These are phyloP conservation scores for Microplitis demolitor DNA, from an alignment of 1,140 invertebrate genomes.

Conservation along the genomic window DNA sequence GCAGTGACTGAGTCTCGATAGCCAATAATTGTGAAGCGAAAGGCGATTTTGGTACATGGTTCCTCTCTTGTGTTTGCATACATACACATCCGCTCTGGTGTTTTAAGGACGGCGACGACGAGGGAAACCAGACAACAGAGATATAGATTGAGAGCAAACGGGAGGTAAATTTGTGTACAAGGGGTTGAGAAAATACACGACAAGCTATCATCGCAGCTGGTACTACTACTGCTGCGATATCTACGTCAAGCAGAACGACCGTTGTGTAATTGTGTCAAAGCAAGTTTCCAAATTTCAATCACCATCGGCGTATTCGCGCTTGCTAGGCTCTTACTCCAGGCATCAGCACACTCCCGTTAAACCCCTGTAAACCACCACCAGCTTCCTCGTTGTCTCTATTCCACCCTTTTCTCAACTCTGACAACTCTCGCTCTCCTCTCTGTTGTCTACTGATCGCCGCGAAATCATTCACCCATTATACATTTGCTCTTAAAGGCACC, in stretches of 20 bases:
- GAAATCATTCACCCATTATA: constrained; percentile 62
- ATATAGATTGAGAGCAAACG: constrained; percentile 14
- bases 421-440: constrained; percentile 18
- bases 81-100: neutral
- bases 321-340: neutral
- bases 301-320: constrained; percentile 31
- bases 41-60: constrained; percentile 27
- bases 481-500: constrained; percentile 57
- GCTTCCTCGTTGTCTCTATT: too few species aligned
- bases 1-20: constrained; percentile 30
- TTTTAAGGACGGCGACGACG: too few species aligned
- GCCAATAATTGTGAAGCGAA: constrained; percentile 36
- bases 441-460: constrained; percentile 24
- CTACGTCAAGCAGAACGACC: constrained; percentile 35
- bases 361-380: constrained; percentile 7
- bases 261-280: constrained; percentile 60
- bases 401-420: constrained; percentile 34
- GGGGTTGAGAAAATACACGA: neutral
- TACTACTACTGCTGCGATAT: constrained; percentile 16
- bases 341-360: neutral
- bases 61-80: constrained; percentile 6
- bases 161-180: neutral
- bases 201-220: neutral
- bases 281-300: constrained; percentile 61
- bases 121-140: neutral